Conservation (phyloP, 2,797 vertebrate species). For the Pelochelys cantorii region DNA sequence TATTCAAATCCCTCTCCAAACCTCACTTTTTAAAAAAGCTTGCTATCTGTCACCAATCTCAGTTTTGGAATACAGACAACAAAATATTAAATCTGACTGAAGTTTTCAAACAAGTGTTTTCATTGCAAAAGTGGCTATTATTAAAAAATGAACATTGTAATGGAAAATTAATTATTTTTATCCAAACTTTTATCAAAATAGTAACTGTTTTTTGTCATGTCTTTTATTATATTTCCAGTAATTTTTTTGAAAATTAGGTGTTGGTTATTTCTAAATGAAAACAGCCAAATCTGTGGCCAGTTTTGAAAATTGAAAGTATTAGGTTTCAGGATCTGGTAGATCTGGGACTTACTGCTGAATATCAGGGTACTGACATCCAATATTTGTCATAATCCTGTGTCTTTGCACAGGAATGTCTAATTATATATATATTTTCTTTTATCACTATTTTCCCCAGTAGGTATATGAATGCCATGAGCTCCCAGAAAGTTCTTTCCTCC, state of each 20-base stretch:
- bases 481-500: background rate
- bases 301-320: background rate
- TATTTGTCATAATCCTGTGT: background rate
- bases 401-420: background rate
- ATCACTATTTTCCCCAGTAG: background rate
- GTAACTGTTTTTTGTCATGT: background rate
- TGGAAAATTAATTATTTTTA: background rate
- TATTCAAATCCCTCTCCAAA: background rate
- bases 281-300: background rate
- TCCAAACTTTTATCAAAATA: background rate
- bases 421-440: background rate
- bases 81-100: background rate
- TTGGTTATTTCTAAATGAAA: background rate
- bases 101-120: background rate
- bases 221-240: background rate
- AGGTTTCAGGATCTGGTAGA: background rate
- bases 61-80: background rate
- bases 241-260: background rate
- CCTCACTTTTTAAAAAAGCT: background rate
- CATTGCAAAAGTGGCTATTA: background rate
- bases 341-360: background rate
- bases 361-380: background rate
- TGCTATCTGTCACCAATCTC: background rate
- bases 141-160: background rate
- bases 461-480: background rate